phyloP scores from a whole-genome alignment of 2,888 invertebrate species.

The Scaptomyza flava region DNA sequence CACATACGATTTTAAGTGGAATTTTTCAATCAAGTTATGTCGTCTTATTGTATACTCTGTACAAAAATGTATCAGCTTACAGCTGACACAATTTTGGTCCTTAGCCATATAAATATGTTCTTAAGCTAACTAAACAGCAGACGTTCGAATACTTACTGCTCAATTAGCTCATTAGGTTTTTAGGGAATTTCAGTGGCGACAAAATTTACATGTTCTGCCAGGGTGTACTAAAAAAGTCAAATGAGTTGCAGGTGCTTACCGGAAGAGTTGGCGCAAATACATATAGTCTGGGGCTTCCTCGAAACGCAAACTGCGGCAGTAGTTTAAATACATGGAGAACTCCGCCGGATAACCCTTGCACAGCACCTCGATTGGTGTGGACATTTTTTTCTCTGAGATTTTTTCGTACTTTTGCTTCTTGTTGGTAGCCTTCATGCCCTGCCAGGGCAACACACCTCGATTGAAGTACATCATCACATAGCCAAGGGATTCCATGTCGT shows the following conservation, averaged over 20 bases:
- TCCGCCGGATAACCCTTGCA: slow-evolving; percentile 99
- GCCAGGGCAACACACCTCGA: slow-evolving; percentile 97
- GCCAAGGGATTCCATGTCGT: slow-evolving; percentile 99
- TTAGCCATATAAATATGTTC: no score
- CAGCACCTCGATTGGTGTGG: slow-evolving; percentile 98
- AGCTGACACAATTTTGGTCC: neutral
- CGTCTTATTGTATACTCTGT: neutral
- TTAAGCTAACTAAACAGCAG: no score
- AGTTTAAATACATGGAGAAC: slow-evolving; percentile 99
- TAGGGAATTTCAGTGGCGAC: no score
- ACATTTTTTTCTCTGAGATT: slow-evolving; percentile 99
- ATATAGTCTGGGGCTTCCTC: slow-evolving; percentile 99
- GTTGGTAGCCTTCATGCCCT: slow-evolving; percentile 98
- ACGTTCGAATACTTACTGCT: neutral
- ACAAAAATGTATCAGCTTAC: neutral
- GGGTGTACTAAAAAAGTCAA: neutral
- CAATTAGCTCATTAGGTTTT: no score
- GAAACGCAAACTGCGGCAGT: slow-evolving; percentile 98
- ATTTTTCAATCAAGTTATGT: neutral
- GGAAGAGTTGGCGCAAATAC: slow-evolving; percentile 96
- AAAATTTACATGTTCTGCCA: no score
- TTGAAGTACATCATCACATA: slow-evolving; percentile 99
- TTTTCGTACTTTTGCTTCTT: slow-evolving; percentile 99
- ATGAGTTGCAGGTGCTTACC: slow-evolving; percentile 62
- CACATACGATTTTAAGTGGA: slow-evolving; percentile 5